phyloP scores from a whole-genome alignment of 1,140 invertebrate genomes.

The Monomorium pharaonis region DNA sequence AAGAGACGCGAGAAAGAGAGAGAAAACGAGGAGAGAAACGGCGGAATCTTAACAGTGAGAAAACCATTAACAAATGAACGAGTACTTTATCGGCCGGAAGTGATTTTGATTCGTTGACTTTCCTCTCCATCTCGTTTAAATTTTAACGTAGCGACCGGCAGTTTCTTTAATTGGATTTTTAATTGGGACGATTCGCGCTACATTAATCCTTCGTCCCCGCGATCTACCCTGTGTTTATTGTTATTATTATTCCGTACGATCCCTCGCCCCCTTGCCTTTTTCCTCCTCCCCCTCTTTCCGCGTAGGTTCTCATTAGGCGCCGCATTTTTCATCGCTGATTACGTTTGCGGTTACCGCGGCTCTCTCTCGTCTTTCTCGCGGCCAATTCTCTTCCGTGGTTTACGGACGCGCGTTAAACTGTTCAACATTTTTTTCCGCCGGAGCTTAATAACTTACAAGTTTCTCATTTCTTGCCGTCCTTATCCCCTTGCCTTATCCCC shows the following conservation, averaged over 20 bases:
- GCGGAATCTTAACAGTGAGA: constrained; percentile 72
- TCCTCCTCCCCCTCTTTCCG: not conserved
- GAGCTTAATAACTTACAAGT: constrained; percentile 52
- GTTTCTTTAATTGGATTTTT: constrained; percentile 85
- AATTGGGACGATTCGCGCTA: constrained; percentile 83
- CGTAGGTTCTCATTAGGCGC: constrained; percentile 46
- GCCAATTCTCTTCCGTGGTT: constrained; percentile 45
- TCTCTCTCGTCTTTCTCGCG: constrained; percentile 31
- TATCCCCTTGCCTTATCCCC: constrained; percentile 39
- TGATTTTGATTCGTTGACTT: constrained; percentile 82
- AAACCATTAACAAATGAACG: constrained; percentile 83
- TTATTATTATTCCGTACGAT: constrained; percentile 72
- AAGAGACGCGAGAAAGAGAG: constrained; percentile 5
- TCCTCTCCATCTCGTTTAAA: constrained; percentile 80
- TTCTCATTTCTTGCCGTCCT: constrained; percentile 41
- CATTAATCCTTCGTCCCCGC: constrained; percentile 78
- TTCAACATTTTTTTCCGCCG: constrained; percentile 43
- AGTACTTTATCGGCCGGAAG: constrained; percentile 83
- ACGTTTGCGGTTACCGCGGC: constrained; percentile 28
- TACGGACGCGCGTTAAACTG: constrained; percentile 51
- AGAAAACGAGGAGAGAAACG: constrained; percentile 13
- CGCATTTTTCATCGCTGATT: constrained; percentile 46
- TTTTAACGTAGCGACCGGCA: constrained; percentile 74
- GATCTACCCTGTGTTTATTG: constrained; percentile 66
- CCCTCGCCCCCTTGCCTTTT: constrained; percentile 18